Evolutionary conservation across 2,113 vertebrate genomes (phyloP).

Genomic region (Sinocyclocheilus anophthalmus): DNA sequence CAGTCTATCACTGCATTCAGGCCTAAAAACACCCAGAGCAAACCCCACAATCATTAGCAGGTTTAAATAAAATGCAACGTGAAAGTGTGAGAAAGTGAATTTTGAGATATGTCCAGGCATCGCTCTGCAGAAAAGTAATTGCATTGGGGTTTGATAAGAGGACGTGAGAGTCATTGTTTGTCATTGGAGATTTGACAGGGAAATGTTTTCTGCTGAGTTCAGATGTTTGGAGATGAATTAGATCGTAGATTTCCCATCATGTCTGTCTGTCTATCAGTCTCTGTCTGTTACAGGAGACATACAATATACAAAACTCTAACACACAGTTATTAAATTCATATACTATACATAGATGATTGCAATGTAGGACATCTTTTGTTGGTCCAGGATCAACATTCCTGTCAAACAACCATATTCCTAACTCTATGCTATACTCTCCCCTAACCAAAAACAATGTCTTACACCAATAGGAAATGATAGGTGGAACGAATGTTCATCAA

Average conservation of each 20-base stretch:
- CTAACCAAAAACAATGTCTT: background rate
- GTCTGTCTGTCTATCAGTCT: background rate
- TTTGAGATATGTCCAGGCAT: constrained; percentile 62
- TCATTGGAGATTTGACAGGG: constrained; percentile 45
- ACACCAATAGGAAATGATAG: background rate
- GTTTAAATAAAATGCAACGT: constrained; percentile 69
- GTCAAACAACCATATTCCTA: background rate
- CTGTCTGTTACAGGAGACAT: background rate
- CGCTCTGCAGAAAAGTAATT: constrained; percentile 66
- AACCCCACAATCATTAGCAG: background rate
- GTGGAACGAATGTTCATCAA: background rate
- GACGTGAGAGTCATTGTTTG: constrained; percentile 67
- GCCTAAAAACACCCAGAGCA: background rate
- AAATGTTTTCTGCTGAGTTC: constrained; percentile 46
- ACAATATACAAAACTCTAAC: background rate
- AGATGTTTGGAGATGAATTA: constrained; percentile 16
- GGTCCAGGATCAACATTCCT: background rate
- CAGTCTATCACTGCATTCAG: background rate
- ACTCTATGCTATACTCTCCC: background rate
- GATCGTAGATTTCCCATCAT: background rate
- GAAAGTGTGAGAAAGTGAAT: constrained; percentile 80
- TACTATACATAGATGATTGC: background rate
- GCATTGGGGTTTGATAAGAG: constrained; percentile 66
- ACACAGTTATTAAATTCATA: background rate
- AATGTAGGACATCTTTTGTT: background rate